Conservation (phyloP, 1,140 invertebrate species). For the Lerema accius region DNA sequence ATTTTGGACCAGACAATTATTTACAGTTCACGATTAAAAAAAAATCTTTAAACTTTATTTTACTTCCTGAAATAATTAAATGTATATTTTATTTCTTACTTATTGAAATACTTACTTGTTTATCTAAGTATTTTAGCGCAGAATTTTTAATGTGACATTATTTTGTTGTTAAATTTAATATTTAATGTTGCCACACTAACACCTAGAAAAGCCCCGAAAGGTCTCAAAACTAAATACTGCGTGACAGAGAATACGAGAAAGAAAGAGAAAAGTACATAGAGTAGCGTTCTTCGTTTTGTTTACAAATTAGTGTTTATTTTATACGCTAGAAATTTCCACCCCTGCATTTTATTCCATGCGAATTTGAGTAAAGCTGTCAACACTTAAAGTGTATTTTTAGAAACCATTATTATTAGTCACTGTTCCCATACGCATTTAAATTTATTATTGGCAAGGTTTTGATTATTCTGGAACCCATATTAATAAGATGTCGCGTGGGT, state of each 20-base stretch:
- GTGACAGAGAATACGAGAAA: neutral
- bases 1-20: too few species aligned
- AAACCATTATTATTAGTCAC: neutral
- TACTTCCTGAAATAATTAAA: too few species aligned
- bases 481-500: neutral
- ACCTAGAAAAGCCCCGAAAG: neutral
- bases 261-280: neutral
- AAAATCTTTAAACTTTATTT: too few species aligned
- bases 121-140: too few species aligned
- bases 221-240: neutral
- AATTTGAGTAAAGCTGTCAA: neutral
- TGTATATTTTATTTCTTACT: neutral
- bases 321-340: conserved; percentile 18
- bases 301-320: conserved; percentile 7
- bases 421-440: neutral
- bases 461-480: neutral
- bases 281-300: conserved; percentile 1
- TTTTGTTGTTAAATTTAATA: neutral
- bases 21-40: too few species aligned
- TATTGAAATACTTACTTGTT: neutral
- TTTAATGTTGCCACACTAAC: neutral
- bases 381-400: neutral
- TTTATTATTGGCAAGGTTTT: neutral
- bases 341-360: too few species aligned
- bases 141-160: neutral